phyloP scores from a whole-genome alignment of 1,140 invertebrate genomes.

The Drosophila equinoxialis region DNA sequence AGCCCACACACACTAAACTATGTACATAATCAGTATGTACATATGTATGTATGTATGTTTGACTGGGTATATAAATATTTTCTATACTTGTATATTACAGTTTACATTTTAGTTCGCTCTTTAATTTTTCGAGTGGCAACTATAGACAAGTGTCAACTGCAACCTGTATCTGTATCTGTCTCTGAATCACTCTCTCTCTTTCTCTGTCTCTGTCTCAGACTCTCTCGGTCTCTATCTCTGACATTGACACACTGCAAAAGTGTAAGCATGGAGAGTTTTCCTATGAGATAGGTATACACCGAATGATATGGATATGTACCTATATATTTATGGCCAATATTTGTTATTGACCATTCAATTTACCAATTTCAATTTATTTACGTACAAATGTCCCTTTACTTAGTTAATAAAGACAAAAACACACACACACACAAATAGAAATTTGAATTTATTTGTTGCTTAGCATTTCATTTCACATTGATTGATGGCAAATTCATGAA shows the following conservation, averaged over 20 bases:
- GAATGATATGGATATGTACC: neutral
- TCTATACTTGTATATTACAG: neutral
- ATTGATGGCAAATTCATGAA: conserved; percentile 1
- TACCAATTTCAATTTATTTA: conserved; percentile 9
- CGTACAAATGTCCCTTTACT: neutral
- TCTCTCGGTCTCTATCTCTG: conserved; percentile 1
- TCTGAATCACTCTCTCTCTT: neutral
- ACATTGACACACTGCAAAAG: conserved; percentile 46
- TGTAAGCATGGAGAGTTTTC: conserved; percentile 25
- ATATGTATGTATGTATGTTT: no score
- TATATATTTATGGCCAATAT: conserved; percentile 3
- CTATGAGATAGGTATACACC: neutral
- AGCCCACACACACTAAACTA: neutral
- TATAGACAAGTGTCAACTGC: conserved; percentile 57
- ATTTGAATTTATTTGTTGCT: conserved; percentile 14
- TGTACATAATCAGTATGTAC: no score
- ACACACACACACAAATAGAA: neutral
- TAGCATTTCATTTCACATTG: conserved; percentile 4
- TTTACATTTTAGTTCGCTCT: conserved; percentile 1
- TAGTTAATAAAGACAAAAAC: conserved; percentile 11
- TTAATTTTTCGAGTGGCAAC: conserved; percentile 50
- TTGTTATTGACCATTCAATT: conserved; percentile 6
- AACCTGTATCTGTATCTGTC: conserved; percentile 28
- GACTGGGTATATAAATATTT: conserved; percentile 1
- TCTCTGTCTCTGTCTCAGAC: conserved; percentile 2